Base-by-base conservation (phyloP, 2,888 invertebrate genomes). In the Yponomeuta malinellus region DNA sequence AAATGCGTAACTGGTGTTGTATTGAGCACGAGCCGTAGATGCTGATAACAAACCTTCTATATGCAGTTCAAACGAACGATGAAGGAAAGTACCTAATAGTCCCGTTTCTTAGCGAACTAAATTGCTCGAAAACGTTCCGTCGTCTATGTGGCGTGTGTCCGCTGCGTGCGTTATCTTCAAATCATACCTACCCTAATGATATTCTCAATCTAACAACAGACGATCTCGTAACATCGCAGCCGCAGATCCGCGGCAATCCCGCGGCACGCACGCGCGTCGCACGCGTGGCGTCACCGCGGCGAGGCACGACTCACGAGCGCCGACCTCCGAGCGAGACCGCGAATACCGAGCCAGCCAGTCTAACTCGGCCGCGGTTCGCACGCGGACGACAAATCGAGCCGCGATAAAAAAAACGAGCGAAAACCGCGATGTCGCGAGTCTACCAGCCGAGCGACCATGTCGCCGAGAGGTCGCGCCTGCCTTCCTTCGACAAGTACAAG, bases 401-500 rank as follows among this genome's bases (percentile, higher is more conserved):
- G 52, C 52, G 52, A 59, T 59, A 59, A 59, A 59, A 59, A 12
- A 59, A 33, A 66, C 15, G 23, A 48, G 68, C 71, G 71, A 72
- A 75, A 73, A 71, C 73, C 79, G 83, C 93, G 74, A 95, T 95
- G 94, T 93, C 97, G 74, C 94, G 94, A 83, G 92, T 94, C 73
- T 95, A 95, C 74, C 74, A 92, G 88, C 78, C 94, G 90, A 82
- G 93, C 93, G 83, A 93, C 93, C 76, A 91, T 96, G 83, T 96
- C 94, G 71, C 92, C 92, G 75, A 96, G 95, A 90, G 95, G 95
- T 74, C 94, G 85, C 82, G 86, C 91, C 64, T 93, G 72, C 77
- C 84, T 52, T 83, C 86, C 10, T 83, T 93, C 67, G 95, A 95
- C 87, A 94, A 97, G 79, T 99, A 99, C 85, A 93, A 93, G 78